phyloP scores from a whole-genome alignment of 2,113 vertebrate species.

The Speoplatyrhinus poulsoni region DNA sequence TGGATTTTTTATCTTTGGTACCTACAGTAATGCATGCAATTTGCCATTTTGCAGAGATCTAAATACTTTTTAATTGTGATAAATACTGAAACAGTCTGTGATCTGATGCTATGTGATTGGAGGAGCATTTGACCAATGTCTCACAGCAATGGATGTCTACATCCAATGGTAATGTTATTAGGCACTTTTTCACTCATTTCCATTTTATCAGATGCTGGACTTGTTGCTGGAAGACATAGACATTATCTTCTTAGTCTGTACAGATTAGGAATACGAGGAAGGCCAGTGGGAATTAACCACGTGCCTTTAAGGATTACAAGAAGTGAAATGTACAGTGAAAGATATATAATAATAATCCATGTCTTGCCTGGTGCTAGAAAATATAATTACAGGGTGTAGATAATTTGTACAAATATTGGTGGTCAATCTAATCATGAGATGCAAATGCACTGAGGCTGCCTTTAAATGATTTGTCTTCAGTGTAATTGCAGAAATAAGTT shows the following conservation, averaged over 20 bases:
- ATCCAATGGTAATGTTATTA: background rate
- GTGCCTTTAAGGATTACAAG: constrained; percentile 35
- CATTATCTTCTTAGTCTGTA: constrained; percentile 13
- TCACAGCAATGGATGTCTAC: background rate
- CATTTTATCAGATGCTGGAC: constrained; percentile 10
- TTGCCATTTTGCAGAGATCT: background rate
- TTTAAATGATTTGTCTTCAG: no score
- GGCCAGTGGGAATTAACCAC: constrained; percentile 28
- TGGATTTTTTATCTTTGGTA: background rate
- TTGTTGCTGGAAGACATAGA: constrained; percentile 9
- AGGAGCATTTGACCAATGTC: no score
- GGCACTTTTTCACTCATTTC: constrained; percentile 10
- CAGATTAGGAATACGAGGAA: constrained; percentile 38
- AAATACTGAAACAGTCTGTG: no score
- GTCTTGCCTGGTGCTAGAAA: background rate
- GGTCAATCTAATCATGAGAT: no score
- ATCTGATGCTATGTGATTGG: no score
- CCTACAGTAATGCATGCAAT: background rate
- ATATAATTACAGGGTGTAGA: background rate
- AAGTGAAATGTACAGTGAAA: constrained; percentile 29
- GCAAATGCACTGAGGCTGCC: no score
- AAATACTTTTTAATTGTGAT: no score
- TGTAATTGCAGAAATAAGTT: no score
- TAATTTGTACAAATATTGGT: background rate
- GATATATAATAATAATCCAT: background rate